Percentiles rank a stretch among this genome's conserved stretches.
Conservation (phyloP, 2,888 invertebrate genomes). For the Erannis defoliaria region DNA sequence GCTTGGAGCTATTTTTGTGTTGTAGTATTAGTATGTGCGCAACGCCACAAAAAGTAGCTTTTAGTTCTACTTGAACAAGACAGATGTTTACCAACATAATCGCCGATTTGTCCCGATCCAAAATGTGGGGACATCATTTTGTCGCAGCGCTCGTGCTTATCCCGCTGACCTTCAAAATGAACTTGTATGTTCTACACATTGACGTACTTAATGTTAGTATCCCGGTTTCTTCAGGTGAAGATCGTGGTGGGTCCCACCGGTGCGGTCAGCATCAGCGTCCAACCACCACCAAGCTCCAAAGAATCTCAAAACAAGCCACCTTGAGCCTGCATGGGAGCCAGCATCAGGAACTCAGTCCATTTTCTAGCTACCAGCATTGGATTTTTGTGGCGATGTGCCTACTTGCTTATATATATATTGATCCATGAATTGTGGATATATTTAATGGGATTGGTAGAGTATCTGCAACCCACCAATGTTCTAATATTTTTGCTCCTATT, state of each 20-base stretch:
- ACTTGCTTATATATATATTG: neutral
- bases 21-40: too few species aligned
- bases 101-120: too few species aligned
- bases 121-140: too few species aligned
- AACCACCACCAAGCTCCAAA: slow-evolving; percentile 55
- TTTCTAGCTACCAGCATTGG: neutral
- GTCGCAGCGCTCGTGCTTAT: too few species aligned
- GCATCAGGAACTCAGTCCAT: neutral
- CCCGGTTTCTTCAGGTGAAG: slow-evolving; percentile 64
- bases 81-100: too few species aligned
- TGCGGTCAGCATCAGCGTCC: slow-evolving; percentile 71
- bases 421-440: neutral
- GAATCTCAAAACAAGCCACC: slow-evolving; percentile 37
- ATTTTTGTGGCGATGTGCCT: neutral
- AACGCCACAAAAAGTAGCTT: too few species aligned
- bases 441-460: neutral
- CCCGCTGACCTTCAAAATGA: too few species aligned
- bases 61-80: too few species aligned
- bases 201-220: too few species aligned
- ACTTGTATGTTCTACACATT: too few species aligned
- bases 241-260: slow-evolving; percentile 76
- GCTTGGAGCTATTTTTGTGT: too few species aligned
- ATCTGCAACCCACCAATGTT: neutral
- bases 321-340: neutral
- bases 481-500: neutral